Percentiles rank a stretch among this genome's conserved stretches.
phyloP scores from a whole-genome alignment of 1,140 invertebrate species.

The Mycetomoellerius zeteki region DNA sequence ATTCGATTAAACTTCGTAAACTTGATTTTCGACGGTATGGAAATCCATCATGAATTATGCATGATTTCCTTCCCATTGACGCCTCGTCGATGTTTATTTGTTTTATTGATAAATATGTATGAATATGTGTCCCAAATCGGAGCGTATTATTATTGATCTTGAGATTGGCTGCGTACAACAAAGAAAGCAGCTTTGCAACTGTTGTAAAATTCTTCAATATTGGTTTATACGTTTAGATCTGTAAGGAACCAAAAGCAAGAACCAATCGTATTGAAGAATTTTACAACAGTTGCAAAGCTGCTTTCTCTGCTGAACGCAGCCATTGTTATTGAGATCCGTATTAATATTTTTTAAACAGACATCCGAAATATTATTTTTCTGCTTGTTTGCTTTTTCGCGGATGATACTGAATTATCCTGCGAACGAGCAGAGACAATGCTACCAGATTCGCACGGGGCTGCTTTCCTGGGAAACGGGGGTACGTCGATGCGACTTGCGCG shows the following conservation, averaged over 20 bases:
- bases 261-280: too few relatives aligned
- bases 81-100: not conserved
- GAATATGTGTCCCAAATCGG: not conserved
- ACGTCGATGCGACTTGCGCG: constrained; percentile 75
- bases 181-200: too few relatives aligned
- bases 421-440: constrained; percentile 59
- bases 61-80: not conserved
- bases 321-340: too few relatives aligned
- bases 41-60: constrained; percentile 20
- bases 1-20: constrained; percentile 27
- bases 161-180: too few relatives aligned
- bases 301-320: too few relatives aligned
- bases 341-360: not conserved
- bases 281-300: too few relatives aligned
- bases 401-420: constrained; percentile 54
- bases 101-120: constrained; percentile 35
- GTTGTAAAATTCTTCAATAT: too few relatives aligned
- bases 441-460: constrained; percentile 25
- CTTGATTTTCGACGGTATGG: constrained; percentile 20
- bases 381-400: not conserved
- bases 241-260: too few relatives aligned
- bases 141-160: not conserved
- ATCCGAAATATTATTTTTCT: not conserved
- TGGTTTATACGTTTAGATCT: too few relatives aligned
- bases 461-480: constrained; percentile 69